These are phyloP conservation scores for Papilio helenus DNA, from an alignment of 1,140 invertebrate genomes.

Conservation along the genomic window DNA sequence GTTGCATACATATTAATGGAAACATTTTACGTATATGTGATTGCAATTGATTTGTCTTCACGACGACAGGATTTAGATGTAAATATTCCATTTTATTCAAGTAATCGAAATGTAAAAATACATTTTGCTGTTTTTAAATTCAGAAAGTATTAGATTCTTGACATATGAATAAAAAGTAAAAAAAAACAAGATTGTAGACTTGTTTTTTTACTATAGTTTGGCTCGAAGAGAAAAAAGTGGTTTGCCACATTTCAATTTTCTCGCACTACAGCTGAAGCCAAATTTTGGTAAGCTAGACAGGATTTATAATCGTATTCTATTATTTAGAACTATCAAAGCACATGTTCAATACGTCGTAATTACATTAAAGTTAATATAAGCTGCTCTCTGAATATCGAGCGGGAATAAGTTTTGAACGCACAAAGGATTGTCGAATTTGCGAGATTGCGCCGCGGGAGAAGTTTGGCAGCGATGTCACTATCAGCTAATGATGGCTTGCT, in stretches of 20 bases:
- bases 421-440: conserved; percentile 68
- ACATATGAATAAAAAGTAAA: not conserved
- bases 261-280: not conserved
- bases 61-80: not conserved
- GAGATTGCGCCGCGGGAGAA: conserved; percentile 60
- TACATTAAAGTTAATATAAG: conserved; percentile 47
- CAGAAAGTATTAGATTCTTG: not conserved
- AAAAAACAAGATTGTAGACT: not conserved
- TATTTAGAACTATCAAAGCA: conserved; percentile 28
- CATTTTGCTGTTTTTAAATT: not conserved
- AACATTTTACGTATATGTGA: not conserved
- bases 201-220: not conserved
- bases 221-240: no score
- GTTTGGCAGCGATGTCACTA: conserved; percentile 75
- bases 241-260: not conserved
- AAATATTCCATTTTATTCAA: not conserved
- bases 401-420: conserved; percentile 64
- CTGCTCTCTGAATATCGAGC: conserved; percentile 49
- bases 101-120: not conserved
- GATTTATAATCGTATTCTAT: conserved; percentile 31
- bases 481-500: conserved; percentile 68
- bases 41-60: conserved; percentile 5
- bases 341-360: conserved; percentile 42
- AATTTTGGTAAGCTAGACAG: conserved; percentile 22
- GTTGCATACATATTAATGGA: conserved; percentile 24